These are phyloP conservation scores for Indicator indicator DNA, from an alignment of 2,113 vertebrate genomes.

Conservation along the genomic window DNA sequence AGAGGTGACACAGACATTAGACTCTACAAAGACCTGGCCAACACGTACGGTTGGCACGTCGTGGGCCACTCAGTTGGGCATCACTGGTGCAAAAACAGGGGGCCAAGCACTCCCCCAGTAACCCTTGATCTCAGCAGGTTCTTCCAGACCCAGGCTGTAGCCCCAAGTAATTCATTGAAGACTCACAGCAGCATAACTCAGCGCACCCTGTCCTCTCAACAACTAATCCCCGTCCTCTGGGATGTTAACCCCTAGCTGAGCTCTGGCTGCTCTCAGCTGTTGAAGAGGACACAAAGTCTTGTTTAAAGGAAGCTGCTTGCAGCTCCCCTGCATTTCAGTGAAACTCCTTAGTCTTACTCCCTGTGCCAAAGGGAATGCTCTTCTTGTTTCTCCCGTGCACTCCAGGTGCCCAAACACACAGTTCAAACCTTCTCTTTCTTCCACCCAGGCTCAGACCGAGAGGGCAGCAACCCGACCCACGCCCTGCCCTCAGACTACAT, in stretches of 20 bases:
- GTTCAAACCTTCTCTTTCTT: neutral
- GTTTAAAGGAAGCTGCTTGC: neutral
- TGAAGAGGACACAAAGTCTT: neutral
- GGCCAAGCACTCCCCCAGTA: neutral
- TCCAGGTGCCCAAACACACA: fast-evolving
- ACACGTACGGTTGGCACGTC: fast-evolving
- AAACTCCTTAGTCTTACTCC: neutral
- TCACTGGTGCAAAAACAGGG: neutral
- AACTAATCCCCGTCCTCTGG: neutral
- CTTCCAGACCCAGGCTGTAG: neutral
- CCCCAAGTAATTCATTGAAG: neutral
- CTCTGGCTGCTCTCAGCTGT: neutral
- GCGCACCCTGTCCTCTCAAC: neutral
- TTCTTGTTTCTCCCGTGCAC: neutral
- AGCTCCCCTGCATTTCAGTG: neutral
- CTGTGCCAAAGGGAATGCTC: fast-evolving
- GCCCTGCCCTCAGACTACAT: fast-evolving
- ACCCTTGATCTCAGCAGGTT: neutral
- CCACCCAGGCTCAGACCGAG: neutral
- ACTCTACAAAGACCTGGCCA: neutral
- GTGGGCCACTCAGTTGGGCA: neutral
- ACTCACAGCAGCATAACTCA: neutral
- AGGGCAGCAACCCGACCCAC: neutral
- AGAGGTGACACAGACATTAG: neutral
- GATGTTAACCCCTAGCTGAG: neutral